Evolutionary conservation across 2,113 vertebrate genomes (phyloP), one percentile per base, ranked within the genome.

Genomic region (Chionomys nivalis): DNA sequence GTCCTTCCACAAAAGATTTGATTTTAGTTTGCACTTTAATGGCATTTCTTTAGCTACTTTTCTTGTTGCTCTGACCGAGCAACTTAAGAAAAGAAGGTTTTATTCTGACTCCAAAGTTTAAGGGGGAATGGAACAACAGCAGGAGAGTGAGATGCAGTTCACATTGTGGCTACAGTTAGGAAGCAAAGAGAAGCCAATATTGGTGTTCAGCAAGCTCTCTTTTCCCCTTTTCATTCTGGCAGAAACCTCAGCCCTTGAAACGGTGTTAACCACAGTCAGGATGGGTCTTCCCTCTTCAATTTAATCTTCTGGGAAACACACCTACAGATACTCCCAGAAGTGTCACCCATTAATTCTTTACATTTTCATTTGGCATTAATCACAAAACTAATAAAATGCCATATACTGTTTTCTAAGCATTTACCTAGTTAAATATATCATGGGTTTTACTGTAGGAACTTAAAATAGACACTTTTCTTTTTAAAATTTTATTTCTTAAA

Each of bases 361-460:
- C 16, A 19, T 19, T 31, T 85, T 65, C 82, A 44, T 44, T 85
- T 65, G 58, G 19, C 14, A 19, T 44, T 44, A 44, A 19, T 16
- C 14, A 85, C 19, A 66, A 33, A 21, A 9, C 52, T 85, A 55
- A 87, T 78, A 78, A 91, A 82, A 61, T 58, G 63, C 5, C 26
- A 89, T 75, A 33, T 47, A 9, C 8, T 83, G 42, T 89, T 81
- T 88, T 26, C n/a, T 92, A 92, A 72, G 5, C 28, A 61, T 90
- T 92, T 92, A 75, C 16, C 21, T 44, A 24, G 26, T 88, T 83
- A 88, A 94, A 75, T 47, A 87, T n/a, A 68, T 44, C 33, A 61
- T 17, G 79, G 76, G 73, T 75, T 92, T 78, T 68, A 65, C 63
- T 86, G 68, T 19, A 87, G 73, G 93, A 95, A 77, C 49, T 90